Evolutionary conservation across 2,888 invertebrate genomes (phyloP), one percentile per base, ranked within the genome.

Genomic region (Cosmia pyralina): DNA sequence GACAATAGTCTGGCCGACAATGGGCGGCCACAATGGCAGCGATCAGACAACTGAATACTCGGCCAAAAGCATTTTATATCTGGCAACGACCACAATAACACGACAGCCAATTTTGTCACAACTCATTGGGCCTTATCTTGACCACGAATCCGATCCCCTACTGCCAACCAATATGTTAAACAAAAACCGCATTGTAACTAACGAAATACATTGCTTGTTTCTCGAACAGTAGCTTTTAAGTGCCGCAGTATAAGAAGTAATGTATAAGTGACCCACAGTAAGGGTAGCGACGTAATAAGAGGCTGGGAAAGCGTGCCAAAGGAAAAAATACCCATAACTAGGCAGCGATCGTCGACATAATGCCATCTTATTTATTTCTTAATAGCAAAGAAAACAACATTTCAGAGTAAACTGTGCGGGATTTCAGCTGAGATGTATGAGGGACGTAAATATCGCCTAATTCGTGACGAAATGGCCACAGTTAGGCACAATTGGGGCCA

Each of bases 81-180:
- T 86, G 81, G 82, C 87, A 88, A 88, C 88, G 83, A 77, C 80
- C 85, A 91, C 90, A 91, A 92, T 92, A 92, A 92, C 88, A 88
- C 86, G 89, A 90, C 91, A 90, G 89, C 90, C 92, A 92, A 92
- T 92, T 92, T 91, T 88, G 91, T 91, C 92, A 90, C 92, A 92
- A 92, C 92, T 92, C 92, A 92, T 91, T 92, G 90, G 81, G 87
- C 81, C 91, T 92, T 92, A 92, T 92, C 92, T 91, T 90, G 90
- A 90, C 92, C 91, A 89, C 89, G 80, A 77, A 81, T 88, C 76
- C 80, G 62, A 80, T 75, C 71, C 78, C 60, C 73, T 46, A 78
- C 59, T 44, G 55, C 65, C 46, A 58, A 48, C 65, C 55, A 70
- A 81, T 75, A 76, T 73, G 69, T 72, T 80, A 69, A 69, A 75